Evolutionary conservation across 37 sponge, comb jelly and placozoan species (phyloP).

Genomic region (Cladorhizidae sp.): DNA sequence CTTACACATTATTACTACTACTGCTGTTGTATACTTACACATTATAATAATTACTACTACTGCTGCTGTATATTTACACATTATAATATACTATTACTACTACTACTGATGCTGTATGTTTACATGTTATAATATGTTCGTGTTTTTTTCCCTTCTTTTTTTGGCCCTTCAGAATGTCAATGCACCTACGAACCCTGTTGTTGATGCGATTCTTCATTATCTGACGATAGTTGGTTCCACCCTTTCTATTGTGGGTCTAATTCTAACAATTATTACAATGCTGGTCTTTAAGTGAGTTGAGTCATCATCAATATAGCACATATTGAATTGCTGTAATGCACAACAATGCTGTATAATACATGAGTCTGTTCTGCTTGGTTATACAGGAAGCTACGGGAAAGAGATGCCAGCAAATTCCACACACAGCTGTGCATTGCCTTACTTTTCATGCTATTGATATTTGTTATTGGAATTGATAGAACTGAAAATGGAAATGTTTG

Average conservation of each 20-base stretch:
- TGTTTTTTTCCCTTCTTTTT: not conserved
- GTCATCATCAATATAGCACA: no score
- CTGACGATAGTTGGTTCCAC: conserved; percentile 35
- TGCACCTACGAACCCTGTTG: conserved; percentile 7
- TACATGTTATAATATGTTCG: no score
- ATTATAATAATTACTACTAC: no score
- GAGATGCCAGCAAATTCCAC: conserved; percentile 60
- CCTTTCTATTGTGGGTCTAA: conserved; percentile 50
- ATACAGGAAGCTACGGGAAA: conserved; percentile 48
- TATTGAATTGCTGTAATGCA: no score
- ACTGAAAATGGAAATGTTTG: conserved; percentile 34
- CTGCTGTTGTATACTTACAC: no score
- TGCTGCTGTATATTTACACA: no score
- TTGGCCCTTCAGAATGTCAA: conserved; percentile 49
- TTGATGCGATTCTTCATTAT: not conserved
- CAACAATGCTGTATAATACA: not conserved
- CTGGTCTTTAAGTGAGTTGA: conserved; percentile 42
- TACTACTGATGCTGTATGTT: no score
- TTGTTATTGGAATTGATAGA: conserved; percentile 58
- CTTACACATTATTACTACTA: no score
- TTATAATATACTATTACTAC: no score
- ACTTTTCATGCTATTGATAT: conserved; percentile 44
- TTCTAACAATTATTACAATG: conserved; percentile 52
- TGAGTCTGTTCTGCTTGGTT: not conserved
- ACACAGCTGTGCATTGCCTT: conserved; percentile 61